Percentiles rank a stretch among this genome's conserved stretches.
Conservation (phyloP, 2,113 vertebrate species). For the Oreochromis aureus region DNA sequence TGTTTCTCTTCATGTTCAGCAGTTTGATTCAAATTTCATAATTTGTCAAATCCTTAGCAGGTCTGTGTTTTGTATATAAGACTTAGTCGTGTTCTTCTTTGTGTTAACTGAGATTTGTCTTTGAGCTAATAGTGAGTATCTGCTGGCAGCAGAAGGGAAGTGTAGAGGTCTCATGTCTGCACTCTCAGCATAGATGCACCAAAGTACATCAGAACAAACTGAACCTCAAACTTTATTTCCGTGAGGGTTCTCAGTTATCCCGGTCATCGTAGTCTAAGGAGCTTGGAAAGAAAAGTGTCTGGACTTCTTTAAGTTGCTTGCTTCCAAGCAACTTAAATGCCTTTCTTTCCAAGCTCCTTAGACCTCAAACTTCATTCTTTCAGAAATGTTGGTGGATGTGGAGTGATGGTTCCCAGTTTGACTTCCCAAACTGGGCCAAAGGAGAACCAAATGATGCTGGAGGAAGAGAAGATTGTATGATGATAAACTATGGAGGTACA, state of each 20-base stretch:
- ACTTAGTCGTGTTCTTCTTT: background rate
- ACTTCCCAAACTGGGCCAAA: accelerated
- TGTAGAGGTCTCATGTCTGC: background rate
- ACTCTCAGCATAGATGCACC: background rate
- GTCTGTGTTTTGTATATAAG: background rate
- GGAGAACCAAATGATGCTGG: background rate
- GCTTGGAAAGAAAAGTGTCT: background rate
- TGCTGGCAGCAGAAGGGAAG: background rate
- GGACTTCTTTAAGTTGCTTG: background rate
- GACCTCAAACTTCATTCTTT: background rate
- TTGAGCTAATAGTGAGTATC: background rate
- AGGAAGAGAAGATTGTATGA: background rate
- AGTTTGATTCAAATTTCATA: background rate
- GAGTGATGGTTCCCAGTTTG: background rate
- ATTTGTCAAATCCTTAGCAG: background rate
- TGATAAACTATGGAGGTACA: background rate
- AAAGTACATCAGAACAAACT: background rate
- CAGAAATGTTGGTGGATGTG: background rate
- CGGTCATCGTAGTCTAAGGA: background rate
- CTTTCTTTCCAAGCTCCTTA: background rate
- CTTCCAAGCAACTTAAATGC: background rate
- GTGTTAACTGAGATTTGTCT: background rate
- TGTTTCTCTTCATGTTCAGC: background rate
- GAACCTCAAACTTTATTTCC: background rate
- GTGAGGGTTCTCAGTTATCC: background rate